Evolutionary conservation across 2,888 invertebrate species (phyloP).

Genomic region (Metacarcinus magister): DNA sequence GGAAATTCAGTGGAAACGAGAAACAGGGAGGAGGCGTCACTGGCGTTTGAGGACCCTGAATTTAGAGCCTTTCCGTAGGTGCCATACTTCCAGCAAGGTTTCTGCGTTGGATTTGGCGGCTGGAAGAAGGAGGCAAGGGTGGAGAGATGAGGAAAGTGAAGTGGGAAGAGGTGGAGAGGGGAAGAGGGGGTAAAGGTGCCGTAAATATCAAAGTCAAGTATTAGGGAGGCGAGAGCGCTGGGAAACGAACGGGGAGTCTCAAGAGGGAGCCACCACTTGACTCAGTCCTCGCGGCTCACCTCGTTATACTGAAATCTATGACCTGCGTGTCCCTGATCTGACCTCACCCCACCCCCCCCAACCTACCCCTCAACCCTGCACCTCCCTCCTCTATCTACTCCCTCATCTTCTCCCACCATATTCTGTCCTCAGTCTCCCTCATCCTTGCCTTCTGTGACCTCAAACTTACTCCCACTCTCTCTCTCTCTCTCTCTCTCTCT

Average conservation of each 20-base stretch:
- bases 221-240: not conserved
- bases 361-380: not conserved
- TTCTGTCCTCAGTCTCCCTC: not conserved
- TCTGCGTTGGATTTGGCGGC: not conserved
- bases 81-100: not conserved
- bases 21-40: not conserved
- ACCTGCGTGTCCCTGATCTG: not conserved
- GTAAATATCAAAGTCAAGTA: constrained; percentile 7
- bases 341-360: not conserved
- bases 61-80: not conserved
- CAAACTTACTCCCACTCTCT: not conserved
- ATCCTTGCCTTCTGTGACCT: not conserved
- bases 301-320: not conserved
- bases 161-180: not conserved
- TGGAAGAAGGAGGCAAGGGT: not conserved
- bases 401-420: not conserved
- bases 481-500: not conserved
- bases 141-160: not conserved
- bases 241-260: constrained; percentile 17
- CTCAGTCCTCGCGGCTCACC: not conserved
- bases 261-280: not conserved
- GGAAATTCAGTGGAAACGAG: not conserved
- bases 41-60: not conserved
- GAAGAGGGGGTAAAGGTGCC: not conserved
- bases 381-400: not conserved